phyloP scores from a whole-genome alignment of 2,797 vertebrate species.

The Lepilemur septentrionalis region DNA sequence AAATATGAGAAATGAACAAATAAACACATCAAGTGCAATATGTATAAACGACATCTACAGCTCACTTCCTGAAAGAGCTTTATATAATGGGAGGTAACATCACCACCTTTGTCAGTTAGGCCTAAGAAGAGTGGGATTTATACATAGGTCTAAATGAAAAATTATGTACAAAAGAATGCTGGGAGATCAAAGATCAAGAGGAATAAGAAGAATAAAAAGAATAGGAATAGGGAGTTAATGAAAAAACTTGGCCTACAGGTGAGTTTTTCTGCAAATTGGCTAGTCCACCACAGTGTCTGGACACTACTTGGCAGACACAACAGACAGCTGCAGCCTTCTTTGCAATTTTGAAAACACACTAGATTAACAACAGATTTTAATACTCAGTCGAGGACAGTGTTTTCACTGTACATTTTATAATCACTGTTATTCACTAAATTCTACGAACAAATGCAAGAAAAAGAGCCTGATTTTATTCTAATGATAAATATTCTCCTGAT shows the following conservation, averaged over 20 bases:
- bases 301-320: neutral
- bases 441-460: neutral
- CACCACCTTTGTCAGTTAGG: neutral
- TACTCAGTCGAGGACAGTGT: neutral
- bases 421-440: neutral
- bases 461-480: neutral
- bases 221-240: neutral
- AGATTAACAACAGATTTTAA: neutral
- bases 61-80: neutral
- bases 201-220: neutral
- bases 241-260: neutral
- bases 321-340: neutral
- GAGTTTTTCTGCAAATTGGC: neutral
- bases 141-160: neutral
- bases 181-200: neutral
- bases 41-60: neutral
- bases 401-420: neutral
- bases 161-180: neutral
- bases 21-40: neutral
- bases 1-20: slow-evolving; percentile 6
- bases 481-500: neutral
- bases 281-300: neutral
- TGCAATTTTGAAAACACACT: neutral
- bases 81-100: neutral
- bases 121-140: neutral